These are phyloP conservation scores for Rhadina sibilatrix DNA, from an alignment of 2,113 vertebrate species.

Conservation along the genomic window DNA sequence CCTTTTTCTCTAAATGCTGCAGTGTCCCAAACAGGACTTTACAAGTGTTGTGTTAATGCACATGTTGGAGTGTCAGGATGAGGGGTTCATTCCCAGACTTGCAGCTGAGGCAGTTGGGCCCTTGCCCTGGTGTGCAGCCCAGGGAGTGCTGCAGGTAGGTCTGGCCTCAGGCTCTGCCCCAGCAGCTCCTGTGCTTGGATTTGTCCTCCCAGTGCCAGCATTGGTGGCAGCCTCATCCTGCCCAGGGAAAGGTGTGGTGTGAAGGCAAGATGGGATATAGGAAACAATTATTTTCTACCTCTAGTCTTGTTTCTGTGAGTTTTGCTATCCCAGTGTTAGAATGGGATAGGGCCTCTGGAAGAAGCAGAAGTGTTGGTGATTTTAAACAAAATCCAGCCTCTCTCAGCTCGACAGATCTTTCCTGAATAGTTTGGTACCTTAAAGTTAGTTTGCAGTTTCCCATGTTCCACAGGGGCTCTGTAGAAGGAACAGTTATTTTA, in stretches of 20 bases:
- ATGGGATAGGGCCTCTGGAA: background rate
- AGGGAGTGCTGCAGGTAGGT: rapidly evolving
- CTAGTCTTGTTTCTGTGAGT: background rate
- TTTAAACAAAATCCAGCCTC: background rate
- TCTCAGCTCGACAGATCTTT: background rate
- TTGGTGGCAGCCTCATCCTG: background rate
- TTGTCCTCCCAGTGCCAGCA: background rate
- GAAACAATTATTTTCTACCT: background rate
- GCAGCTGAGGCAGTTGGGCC: background rate
- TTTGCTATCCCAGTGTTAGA: background rate
- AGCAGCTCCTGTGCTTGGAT: background rate
- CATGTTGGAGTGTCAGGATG: rapidly evolving
- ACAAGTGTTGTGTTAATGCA: background rate
- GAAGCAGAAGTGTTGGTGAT: background rate
- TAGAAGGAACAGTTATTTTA: conserved; percentile 22
- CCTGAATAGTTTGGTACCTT: background rate
- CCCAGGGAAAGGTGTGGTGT: background rate
- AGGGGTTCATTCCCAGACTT: background rate
- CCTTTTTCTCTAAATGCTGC: background rate
- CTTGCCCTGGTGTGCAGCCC: background rate
- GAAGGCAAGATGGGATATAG: background rate
- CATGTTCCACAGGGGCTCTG: background rate
- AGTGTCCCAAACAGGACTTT: background rate
- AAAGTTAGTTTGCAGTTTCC: background rate
- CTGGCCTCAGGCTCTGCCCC: background rate